Conservation (phyloP, 2,888 invertebrate species). For the Apodemia duryi region DNA sequence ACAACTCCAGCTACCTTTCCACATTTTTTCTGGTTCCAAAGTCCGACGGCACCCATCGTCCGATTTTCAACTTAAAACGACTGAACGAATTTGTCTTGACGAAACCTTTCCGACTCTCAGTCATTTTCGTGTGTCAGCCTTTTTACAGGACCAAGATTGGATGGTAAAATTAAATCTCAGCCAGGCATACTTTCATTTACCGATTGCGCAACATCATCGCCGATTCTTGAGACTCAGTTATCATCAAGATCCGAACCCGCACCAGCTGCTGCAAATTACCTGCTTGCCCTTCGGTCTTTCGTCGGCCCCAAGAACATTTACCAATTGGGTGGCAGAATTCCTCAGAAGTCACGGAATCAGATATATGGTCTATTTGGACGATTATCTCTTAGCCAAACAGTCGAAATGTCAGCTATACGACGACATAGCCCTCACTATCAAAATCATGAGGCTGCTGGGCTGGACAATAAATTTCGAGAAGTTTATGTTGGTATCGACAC, state of each 20-base stretch:
- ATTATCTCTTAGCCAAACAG: too few species aligned
- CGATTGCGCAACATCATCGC: slow-evolving; percentile 19
- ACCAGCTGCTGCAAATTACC: background rate
- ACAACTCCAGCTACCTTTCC: slow-evolving; percentile 25
- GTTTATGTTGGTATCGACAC: too few species aligned
- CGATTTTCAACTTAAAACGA: slow-evolving; percentile 28
- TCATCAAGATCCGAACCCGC: background rate
- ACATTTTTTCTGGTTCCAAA: slow-evolving; percentile 29
- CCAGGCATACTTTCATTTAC: slow-evolving; percentile 32
- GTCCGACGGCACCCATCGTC: slow-evolving; percentile 20
- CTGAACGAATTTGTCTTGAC: slow-evolving; percentile 23
- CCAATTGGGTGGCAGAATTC: slow-evolving; percentile 14
- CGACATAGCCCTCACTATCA: too few species aligned
- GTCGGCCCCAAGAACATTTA: slow-evolving; percentile 32
- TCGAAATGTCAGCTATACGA: too few species aligned
- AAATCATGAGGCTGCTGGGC: too few species aligned
- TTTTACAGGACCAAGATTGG: slow-evolving; percentile 28
- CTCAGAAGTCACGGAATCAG: slow-evolving; percentile 30
- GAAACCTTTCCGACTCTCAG: slow-evolving; percentile 19
- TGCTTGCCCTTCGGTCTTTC: slow-evolving; percentile 31
- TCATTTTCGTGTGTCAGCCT: slow-evolving; percentile 21
- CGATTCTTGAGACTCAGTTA: slow-evolving; percentile 28
- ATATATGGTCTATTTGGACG: slow-evolving; percentile 29
- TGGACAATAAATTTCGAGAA: too few species aligned
- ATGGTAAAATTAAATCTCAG: slow-evolving; percentile 29